Evolutionary conservation across 2,113 vertebrate species (phyloP).

Genomic region (Thunnus thynnus): DNA sequence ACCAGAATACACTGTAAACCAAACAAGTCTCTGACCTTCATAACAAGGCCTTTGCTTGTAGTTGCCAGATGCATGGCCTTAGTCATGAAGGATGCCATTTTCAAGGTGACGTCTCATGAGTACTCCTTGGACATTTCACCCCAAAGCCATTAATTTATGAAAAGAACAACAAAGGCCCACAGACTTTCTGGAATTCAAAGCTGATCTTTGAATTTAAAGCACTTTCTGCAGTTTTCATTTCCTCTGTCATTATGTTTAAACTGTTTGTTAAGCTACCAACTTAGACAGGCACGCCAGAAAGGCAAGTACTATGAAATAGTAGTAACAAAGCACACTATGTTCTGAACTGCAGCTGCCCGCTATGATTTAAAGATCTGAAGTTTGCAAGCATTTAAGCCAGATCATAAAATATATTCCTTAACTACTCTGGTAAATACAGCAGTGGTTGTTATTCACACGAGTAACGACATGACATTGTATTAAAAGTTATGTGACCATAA

Average conservation of each 20-base stretch:
- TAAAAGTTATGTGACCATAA: background rate
- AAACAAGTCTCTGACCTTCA: conserved; percentile 8
- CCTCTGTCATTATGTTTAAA: conserved; percentile 7
- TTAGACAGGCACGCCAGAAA: conserved; percentile 9
- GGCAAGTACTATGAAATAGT: background rate
- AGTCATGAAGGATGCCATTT: conserved; percentile 16
- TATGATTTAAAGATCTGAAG: background rate
- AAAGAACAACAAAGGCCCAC: conserved; percentile 4
- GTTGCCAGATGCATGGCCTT: conserved; percentile 19
- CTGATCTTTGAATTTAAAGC: background rate
- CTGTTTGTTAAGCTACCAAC: conserved; percentile 1
- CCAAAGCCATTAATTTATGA: conserved; percentile 1
- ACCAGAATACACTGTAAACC: background rate
- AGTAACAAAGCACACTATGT: background rate
- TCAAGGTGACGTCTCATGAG: conserved; percentile 18
- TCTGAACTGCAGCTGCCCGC: background rate
- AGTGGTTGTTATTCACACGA: background rate
- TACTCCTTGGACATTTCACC: conserved; percentile 6
- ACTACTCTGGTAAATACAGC: conserved; percentile 8
- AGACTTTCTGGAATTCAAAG: conserved; percentile 15
- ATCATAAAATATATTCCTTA: background rate
- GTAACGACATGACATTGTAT: background rate
- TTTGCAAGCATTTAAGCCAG: background rate
- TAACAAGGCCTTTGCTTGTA: background rate
- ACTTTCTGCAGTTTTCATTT: conserved; percentile 25